Evolutionary conservation across 2,113 vertebrate genomes (phyloP), one percentile per base, ranked within the genome.

Genomic region (Genyomyrus donnyi): DNA sequence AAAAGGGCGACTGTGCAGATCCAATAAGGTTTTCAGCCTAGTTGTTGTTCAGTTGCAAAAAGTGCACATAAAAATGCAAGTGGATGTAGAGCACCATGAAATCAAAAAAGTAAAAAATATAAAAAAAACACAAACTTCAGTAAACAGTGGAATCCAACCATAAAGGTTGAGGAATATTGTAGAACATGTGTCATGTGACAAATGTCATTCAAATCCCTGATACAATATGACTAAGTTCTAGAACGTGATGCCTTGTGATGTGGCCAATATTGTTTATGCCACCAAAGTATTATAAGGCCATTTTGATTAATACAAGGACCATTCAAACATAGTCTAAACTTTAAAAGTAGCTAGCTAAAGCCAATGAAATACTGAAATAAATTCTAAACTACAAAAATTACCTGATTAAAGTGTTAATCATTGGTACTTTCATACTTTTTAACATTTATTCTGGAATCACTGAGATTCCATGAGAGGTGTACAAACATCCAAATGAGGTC

Each of bases 1-100:
- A 42, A 92, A 93, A 93, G 92, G 93, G 91, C 89, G 94, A 90
- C 45, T 91, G 91, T 93, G 91, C 92, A 93, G 93, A 88, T 89
- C 24, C 74, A 52, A 1, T 17, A 84, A 85, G 24, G 19, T 80
- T 66, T 48, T 86, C 52, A 62, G 62, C 74, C 19, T 89, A 88
- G 24, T 50, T 56, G 50, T 53, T 53, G 17, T 35, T 21, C 85
- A 7, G 0, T 53, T 88, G 15, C 50, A 86, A 93, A 92, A 83
- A 91, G 74, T 91, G 70, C 52, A 84, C 27, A 39, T 52, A 19
- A 46, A 24, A 85, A 53, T 11, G 50, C 9, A 31, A 35, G 42
- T 50, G 87, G 15, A 77, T 17, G 21, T 86, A 48, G 11, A 50
- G 84, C 84, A 86, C 84, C 84, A 86, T 27, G 48, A 86, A 27